These are phyloP conservation scores for Pterocles gutturalis DNA, from an alignment of 2,113 vertebrate species.

Conservation along the genomic window DNA sequence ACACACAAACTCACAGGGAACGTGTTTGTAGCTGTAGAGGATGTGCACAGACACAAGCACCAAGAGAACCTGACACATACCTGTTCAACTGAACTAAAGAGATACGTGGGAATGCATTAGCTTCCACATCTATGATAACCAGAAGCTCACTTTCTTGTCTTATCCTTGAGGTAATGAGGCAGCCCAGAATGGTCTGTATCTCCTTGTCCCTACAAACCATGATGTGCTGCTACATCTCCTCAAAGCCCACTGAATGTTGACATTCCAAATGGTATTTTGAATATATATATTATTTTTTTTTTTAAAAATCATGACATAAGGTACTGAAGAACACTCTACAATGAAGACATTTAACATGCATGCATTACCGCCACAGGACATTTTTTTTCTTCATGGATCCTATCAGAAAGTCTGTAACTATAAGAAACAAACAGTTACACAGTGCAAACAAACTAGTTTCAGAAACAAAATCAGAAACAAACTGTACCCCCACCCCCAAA, in stretches of 20 bases:
- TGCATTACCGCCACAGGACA: conserved; percentile 14
- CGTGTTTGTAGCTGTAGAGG: not conserved
- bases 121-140: conserved; percentile 55
- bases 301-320: not conserved
- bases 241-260: conserved; percentile 68
- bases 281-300: not conserved
- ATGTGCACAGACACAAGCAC: not conserved
- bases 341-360: conserved; percentile 13
- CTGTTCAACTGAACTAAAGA: conserved; percentile 37
- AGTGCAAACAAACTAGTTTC: not conserved
- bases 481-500: not conserved
- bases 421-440: conserved; percentile 52
- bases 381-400: not conserved
- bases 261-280: conserved; percentile 66
- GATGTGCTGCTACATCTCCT: conserved; percentile 83
- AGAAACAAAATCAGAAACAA: not conserved
- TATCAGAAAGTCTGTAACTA: conserved; percentile 38
- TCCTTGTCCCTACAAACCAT: conserved; percentile 85
- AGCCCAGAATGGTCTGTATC: conserved; percentile 86
- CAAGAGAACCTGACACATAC: conserved; percentile 26
- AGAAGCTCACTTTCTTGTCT: conserved; percentile 60
- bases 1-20: not conserved
- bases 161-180: conserved; percentile 78
- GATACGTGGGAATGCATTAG: conserved; percentile 38
- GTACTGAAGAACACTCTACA: conserved; percentile 38